Base-by-base conservation (phyloP, 1,140 invertebrate genomes). In the Caenorhabditis brenneri region DNA sequence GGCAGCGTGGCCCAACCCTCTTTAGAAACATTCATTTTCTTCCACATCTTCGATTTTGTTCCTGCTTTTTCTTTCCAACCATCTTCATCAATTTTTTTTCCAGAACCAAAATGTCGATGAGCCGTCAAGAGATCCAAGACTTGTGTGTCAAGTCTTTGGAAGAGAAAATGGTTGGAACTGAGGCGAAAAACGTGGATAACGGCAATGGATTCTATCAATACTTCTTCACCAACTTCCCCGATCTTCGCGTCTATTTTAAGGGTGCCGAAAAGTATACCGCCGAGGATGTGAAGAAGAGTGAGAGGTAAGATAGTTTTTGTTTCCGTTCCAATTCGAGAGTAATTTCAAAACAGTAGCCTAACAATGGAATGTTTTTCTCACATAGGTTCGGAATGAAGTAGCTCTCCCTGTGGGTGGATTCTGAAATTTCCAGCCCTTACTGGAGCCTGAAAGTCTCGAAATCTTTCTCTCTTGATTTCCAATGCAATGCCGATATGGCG, bases 251-350 rank as follows among this genome's bases (percentile, higher is more conserved):
- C 22, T 88, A 88, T 69, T 88, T 87, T 83, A 87, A 87, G 49
- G 87, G 87, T 55, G 87, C 87, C 31, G 86, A 88, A 55, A 69
- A 87, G 19, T 88, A 60, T 84, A 88, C 85, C 5, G 80, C 87
- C 3, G 87, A 88, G 2, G 87, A 88, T 78, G 87, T 88, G n/a
- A 86, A 88, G 84, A 88, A 88, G 79, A 87, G 85, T 49, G 86
- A 88, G 29, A 87, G 87, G 78, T 84, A 39, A 31, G 79, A n/a
- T n/a, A n/a, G n/a, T n/a, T n/a, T n/a, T n/a, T n/a, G n/a, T n/a
- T n/a, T n/a, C n/a, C n/a, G n/a, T n/a, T n/a, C n/a, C n/a, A n/a
- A n/a, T n/a, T n/a, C n/a, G n/a, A n/a, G n/a, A n/a, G n/a, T n/a
- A n/a, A n/a, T n/a, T n/a, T n/a, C n/a, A n/a, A n/a, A n/a, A n/a